Conservation (phyloP, 2,113 vertebrate genomes). For the Rhodinocichla rosea region DNA sequence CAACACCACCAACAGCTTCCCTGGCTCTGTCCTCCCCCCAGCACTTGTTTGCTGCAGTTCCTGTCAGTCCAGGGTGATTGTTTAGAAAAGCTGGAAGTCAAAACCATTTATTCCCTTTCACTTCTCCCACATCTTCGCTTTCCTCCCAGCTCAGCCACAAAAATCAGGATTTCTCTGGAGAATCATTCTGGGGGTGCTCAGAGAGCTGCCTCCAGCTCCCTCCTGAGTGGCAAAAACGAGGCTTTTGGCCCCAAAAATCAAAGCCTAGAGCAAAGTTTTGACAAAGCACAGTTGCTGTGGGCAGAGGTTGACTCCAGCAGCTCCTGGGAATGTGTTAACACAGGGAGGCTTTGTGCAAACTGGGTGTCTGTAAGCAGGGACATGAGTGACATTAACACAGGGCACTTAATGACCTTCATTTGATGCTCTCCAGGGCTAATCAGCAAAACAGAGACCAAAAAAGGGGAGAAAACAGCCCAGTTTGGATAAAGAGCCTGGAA, state of each 20-base stretch:
- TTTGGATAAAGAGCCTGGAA: neutral
- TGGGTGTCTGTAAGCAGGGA: neutral
- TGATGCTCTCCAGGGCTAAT: neutral
- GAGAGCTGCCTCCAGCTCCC: neutral
- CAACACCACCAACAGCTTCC: neutral
- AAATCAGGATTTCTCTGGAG: neutral
- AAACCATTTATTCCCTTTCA: neutral
- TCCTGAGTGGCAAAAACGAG: neutral
- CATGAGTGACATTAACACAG: neutral
- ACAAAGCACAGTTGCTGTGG: neutral
- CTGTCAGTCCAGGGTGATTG: neutral
- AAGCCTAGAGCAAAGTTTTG: neutral
- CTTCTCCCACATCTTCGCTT: neutral
- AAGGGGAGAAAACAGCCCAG: neutral
- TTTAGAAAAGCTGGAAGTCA: neutral
- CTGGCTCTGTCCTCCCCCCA: neutral
- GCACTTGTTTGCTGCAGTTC: neutral
- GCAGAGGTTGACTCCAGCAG: neutral
- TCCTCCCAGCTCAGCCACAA: neutral
- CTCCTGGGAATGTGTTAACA: neutral
- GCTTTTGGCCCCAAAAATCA: neutral
- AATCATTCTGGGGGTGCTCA: rapidly evolving
- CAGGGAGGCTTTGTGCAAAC: neutral
- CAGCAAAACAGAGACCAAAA: neutral
- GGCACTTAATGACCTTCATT: rapidly evolving